These are phyloP conservation scores for Phainopepla nitens DNA, from an alignment of 2,113 vertebrate genomes.

Conservation along the genomic window DNA sequence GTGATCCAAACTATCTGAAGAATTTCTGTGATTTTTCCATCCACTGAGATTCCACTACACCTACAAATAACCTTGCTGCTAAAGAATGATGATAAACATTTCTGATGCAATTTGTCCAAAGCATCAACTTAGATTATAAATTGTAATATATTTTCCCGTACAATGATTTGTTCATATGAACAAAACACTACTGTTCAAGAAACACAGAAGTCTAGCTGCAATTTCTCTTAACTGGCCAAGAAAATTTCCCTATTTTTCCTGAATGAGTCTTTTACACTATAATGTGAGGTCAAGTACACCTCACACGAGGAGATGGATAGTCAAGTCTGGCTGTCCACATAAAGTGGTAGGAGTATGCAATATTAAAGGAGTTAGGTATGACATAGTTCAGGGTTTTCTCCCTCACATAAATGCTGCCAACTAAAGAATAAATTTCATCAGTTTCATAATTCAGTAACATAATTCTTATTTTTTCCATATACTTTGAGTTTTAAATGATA, in stretches of 20 bases:
- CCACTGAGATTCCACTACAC: background rate
- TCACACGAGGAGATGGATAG: background rate
- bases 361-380: background rate
- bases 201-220: background rate
- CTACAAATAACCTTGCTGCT: background rate
- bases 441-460: background rate
- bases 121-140: background rate
- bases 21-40: background rate
- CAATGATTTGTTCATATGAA: background rate
- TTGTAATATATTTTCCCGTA: background rate
- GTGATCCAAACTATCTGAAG: background rate
- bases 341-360: background rate
- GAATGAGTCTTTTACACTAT: background rate
- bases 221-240: background rate
- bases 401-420: background rate
- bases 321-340: background rate
- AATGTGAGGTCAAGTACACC: background rate
- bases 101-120: background rate
- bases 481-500: background rate
- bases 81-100: background rate
- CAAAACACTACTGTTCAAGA: background rate
- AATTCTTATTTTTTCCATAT: background rate
- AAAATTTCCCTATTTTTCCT: background rate
- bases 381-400: background rate
- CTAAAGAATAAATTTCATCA: background rate